phyloP scores from a whole-genome alignment of 2,113 vertebrate species.

The Crotalus viridis region DNA sequence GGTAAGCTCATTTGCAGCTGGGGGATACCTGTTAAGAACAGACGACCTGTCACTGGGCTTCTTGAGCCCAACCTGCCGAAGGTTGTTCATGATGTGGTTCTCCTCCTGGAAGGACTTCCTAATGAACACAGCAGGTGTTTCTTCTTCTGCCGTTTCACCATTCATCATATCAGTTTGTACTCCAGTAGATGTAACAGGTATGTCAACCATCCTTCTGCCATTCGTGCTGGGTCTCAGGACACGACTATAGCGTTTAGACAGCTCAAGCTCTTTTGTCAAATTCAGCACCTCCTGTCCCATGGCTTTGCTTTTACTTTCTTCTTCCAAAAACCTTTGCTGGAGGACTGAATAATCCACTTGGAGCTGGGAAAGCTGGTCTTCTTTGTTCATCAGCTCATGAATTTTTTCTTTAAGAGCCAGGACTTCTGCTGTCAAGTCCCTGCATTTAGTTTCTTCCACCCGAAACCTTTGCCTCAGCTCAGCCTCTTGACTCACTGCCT shows the following conservation, averaged over 20 bases:
- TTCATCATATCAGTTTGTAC: slow-evolving; percentile 84
- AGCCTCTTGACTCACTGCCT: slow-evolving; percentile 82
- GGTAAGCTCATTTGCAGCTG: slow-evolving; percentile 80
- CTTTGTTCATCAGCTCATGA: slow-evolving; percentile 95
- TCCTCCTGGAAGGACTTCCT: slow-evolving; percentile 92
- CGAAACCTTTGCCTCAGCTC: slow-evolving; percentile 83
- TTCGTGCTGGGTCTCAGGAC: slow-evolving; percentile 85
- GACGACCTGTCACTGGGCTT: slow-evolving; percentile 78
- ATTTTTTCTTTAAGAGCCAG: slow-evolving; percentile 95
- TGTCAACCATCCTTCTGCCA: slow-evolving; percentile 84
- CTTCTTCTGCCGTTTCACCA: slow-evolving; percentile 77
- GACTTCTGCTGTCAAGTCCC: slow-evolving; percentile 85
- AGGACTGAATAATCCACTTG: slow-evolving; percentile 87
- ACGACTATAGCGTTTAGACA: slow-evolving; percentile 85
- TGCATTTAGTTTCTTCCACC: slow-evolving; percentile 83
- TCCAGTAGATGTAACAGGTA: slow-evolving; percentile 83
- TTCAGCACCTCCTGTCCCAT: slow-evolving; percentile 82
- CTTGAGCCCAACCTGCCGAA: slow-evolving; percentile 84
- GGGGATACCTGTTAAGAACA: slow-evolving; percentile 88
- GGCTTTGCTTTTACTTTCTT: slow-evolving; percentile 83
- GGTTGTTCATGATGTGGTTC: slow-evolving; percentile 93
- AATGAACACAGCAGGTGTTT: slow-evolving; percentile 90
- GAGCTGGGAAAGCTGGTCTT: slow-evolving; percentile 93
- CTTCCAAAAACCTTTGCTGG: slow-evolving; percentile 85
- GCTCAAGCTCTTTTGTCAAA: slow-evolving; percentile 86